A percentile compares a stretch with the other conserved stretches of the same genome.
Evolutionary conservation across 2,888 invertebrate genomes (phyloP).

Genomic region (Epirrhoe alternata): DNA sequence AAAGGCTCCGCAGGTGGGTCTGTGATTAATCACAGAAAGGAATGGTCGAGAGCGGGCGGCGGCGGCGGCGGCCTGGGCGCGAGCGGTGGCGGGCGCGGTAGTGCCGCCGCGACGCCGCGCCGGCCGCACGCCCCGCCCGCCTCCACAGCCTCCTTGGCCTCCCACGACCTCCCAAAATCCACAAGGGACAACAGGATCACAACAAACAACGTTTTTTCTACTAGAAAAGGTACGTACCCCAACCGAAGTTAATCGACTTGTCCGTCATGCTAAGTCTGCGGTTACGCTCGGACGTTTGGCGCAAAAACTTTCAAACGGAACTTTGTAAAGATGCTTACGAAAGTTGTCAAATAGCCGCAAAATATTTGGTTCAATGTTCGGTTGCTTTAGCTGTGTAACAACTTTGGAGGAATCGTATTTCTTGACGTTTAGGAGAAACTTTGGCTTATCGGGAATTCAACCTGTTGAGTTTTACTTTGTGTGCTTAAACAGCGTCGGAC

Average conservation of each 20-base stretch:
- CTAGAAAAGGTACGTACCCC: conserved; percentile 40
- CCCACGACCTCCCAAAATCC: conserved; percentile 40
- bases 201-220: conserved; percentile 39
- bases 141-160: conserved; percentile 50
- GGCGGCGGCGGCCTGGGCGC: conserved; percentile 55
- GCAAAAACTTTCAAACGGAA: conserved; percentile 39
- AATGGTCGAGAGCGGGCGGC: conserved; percentile 52
- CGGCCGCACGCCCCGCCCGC: conserved; percentile 70
- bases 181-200: conserved; percentile 46
- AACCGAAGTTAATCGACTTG: conserved; percentile 26
- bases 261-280: conserved; percentile 12
- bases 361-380: conserved; percentile 27
- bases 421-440: conserved; percentile 48
- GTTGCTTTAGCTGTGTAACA: conserved; percentile 18
- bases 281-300: conserved; percentile 29
- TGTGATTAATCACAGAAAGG: conserved; percentile 79
- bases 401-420: conserved; percentile 37
- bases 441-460: conserved; percentile 52
- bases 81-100: conserved; percentile 69
- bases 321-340: conserved; percentile 23
- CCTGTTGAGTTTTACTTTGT: conserved; percentile 62
- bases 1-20: conserved; percentile 83
- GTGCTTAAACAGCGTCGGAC: conserved; percentile 42
- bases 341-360: conserved; percentile 33
- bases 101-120: conserved; percentile 72